A percentile compares a stretch with the other conserved stretches of the same genome.
Evolutionary conservation across 2,888 invertebrate species (phyloP).

Genomic region (Lasius fuliginosus): DNA sequence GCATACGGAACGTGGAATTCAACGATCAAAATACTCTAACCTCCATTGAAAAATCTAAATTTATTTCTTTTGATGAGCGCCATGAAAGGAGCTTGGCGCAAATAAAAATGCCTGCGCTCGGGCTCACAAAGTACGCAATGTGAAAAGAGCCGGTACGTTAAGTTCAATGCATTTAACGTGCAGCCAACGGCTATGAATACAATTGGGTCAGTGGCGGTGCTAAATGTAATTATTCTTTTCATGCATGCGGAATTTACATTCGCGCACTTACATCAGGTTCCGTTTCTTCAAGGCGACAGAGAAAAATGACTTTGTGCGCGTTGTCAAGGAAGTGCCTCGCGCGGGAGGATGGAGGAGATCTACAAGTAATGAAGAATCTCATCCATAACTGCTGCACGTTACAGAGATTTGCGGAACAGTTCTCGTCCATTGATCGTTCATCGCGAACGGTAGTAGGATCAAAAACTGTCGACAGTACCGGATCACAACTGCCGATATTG

Average conservation of each 20-base stretch:
- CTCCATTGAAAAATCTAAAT: conserved; percentile 28
- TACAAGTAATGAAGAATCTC: neutral
- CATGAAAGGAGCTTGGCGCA: conserved; percentile 16
- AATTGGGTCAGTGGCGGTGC: conserved; percentile 39
- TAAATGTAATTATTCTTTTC: conserved; percentile 50
- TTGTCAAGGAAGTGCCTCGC: conserved; percentile 9
- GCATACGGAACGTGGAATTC: neutral
- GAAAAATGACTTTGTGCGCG: conserved; percentile 5
- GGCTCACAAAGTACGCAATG: conserved; percentile 27
- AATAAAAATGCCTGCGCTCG: conserved; percentile 41
- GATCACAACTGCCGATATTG: neutral
- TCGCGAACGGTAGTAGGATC: neutral
- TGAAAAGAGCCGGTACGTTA: conserved; percentile 42
- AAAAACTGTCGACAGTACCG: neutral
- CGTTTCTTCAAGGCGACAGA: conserved; percentile 16
- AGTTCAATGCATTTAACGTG: conserved; percentile 52
- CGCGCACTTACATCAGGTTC: conserved; percentile 8
- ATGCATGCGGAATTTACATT: conserved; percentile 37
- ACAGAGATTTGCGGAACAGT: neutral
- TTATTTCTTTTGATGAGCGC: conserved; percentile 25
- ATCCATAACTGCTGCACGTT: neutral
- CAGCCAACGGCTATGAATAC: conserved; percentile 43
- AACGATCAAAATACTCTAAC: neutral
- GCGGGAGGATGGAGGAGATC: neutral
- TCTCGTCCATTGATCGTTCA: neutral